Evolutionary conservation across 1,140 invertebrate genomes (phyloP).

Genomic region (Eriosoma lanigerum): DNA sequence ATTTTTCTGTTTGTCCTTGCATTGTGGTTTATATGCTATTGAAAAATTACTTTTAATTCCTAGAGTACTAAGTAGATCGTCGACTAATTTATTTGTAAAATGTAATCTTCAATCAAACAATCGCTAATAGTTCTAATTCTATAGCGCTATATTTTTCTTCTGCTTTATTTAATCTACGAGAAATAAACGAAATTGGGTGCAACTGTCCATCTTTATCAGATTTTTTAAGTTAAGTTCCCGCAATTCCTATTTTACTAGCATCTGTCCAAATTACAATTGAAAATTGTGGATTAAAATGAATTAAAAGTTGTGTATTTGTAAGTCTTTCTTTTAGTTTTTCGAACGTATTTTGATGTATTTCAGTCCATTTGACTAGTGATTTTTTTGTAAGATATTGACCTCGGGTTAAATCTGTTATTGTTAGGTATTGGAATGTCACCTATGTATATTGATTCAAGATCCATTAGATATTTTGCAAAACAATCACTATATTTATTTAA

Average conservation of each 20-base stretch:
- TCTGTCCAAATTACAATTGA: slow-evolving; percentile 6
- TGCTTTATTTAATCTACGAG: not conserved
- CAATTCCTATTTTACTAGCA: not conserved
- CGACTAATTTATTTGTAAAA: too few species aligned
- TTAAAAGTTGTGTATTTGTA: too few species aligned
- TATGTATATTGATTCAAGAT: not conserved
- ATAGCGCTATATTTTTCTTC: not conserved
- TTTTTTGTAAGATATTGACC: not conserved
- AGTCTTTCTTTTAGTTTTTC: too few species aligned
- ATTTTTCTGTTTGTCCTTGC: not conserved
- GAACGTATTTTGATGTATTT: too few species aligned
- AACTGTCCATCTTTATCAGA: not conserved
- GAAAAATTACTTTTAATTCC: too few species aligned
- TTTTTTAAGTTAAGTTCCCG: not conserved
- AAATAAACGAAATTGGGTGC: not conserved
- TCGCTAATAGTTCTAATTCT: not conserved
- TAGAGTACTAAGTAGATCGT: too few species aligned
- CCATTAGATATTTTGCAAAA: not conserved
- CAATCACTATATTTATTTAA: not conserved
- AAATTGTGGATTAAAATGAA: not conserved
- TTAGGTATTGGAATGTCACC: not conserved
- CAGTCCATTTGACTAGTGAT: not conserved
- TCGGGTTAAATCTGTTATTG: not conserved
- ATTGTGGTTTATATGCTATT: too few species aligned
- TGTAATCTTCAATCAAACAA: not conserved